Evolutionary conservation across 2,113 vertebrate species (phyloP).

Genomic region (Sturnira hondurensis): DNA sequence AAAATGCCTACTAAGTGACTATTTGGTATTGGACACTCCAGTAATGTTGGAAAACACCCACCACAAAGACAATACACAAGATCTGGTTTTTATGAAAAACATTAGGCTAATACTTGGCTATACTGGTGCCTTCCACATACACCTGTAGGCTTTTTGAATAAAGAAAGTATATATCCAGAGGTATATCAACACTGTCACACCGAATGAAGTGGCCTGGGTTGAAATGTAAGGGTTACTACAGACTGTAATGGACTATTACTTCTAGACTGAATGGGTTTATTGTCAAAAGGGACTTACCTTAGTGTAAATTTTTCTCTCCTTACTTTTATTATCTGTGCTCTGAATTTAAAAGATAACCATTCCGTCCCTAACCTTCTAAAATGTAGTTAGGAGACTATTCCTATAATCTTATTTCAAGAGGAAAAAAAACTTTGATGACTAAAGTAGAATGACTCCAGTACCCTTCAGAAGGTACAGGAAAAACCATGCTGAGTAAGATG

Average conservation of each 20-base stretch:
- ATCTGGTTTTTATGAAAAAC: background rate
- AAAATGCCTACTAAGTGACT: background rate
- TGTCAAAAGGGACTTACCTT: background rate
- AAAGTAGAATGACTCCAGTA: background rate
- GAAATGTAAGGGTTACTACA: background rate
- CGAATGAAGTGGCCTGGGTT: background rate
- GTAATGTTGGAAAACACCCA: conserved; percentile 23
- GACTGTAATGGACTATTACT: background rate
- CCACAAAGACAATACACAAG: background rate
- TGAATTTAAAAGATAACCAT: background rate
- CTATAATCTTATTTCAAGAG: conserved; percentile 34
- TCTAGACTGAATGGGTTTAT: background rate
- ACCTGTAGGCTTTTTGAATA: background rate
- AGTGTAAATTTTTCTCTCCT: background rate
- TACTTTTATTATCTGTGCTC: background rate
- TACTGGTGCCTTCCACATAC: background rate
- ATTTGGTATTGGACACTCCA: background rate
- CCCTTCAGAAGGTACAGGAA: conserved; percentile 32
- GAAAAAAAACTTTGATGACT: background rate
- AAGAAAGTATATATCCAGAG: background rate
- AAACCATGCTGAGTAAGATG: conserved; percentile 50
- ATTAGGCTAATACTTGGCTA: background rate
- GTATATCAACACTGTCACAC: background rate
- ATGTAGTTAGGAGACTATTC: background rate
- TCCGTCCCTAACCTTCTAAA: background rate